Conservation (phyloP, 2,888 invertebrate species). For the Parnassius orleans region DNA sequence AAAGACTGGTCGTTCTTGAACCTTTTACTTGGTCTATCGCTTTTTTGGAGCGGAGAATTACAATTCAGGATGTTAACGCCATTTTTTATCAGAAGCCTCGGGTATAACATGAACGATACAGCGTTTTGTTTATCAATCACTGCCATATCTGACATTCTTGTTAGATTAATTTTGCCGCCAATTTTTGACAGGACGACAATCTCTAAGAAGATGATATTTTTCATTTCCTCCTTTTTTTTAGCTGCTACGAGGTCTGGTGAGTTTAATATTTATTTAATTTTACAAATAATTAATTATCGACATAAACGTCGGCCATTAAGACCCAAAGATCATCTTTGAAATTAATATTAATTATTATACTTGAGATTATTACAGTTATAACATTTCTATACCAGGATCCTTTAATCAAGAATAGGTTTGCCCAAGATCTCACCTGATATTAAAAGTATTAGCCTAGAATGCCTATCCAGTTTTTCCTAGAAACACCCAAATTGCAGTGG, state of each 20-base stretch:
- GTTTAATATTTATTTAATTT: slow-evolving; percentile 40
- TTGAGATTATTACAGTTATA: too few relatives aligned
- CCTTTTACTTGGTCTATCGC: slow-evolving; percentile 85
- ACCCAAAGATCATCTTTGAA: too few relatives aligned
- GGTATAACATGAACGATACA: slow-evolving; percentile 84
- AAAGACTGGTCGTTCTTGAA: slow-evolving; percentile 88
- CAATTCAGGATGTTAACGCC: slow-evolving; percentile 88
- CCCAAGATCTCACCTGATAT: too few relatives aligned
- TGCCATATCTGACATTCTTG: slow-evolving; percentile 87
- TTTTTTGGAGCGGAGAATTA: slow-evolving; percentile 88
- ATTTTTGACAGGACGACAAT: slow-evolving; percentile 85
- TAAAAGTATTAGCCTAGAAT: too few relatives aligned
- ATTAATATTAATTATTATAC: too few relatives aligned
- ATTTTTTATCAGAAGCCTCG: slow-evolving; percentile 83
- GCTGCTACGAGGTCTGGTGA: slow-evolving; percentile 87
- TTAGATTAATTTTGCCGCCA: slow-evolving; percentile 86
- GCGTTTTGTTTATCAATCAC: slow-evolving; percentile 88
- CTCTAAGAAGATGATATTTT: slow-evolving; percentile 86
- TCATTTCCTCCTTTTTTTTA: slow-evolving; percentile 85
- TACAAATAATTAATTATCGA: neutral
- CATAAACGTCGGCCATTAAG: too few relatives aligned
- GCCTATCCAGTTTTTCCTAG: too few relatives aligned
- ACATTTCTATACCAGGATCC: too few relatives aligned
- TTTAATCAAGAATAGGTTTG: too few relatives aligned
- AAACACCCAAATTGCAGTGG: too few relatives aligned